phyloP scores from a whole-genome alignment of 1,140 invertebrate species.

The Batillaria attramentaria region DNA sequence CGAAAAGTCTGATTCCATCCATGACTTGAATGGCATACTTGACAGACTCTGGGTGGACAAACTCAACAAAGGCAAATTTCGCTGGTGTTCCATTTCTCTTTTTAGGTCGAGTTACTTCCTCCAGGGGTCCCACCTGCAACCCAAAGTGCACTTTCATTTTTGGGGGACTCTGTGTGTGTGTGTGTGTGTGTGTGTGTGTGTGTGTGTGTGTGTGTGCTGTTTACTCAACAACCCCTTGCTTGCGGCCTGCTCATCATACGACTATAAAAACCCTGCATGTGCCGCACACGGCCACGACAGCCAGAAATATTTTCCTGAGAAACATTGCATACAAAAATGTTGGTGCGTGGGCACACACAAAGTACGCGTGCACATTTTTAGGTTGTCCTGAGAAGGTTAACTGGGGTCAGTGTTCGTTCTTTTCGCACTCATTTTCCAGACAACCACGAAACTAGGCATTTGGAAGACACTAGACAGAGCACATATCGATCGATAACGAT shows the following conservation, averaged over 20 bases:
- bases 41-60: conserved; percentile 81
- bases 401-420: neutral
- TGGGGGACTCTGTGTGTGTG: too few relatives aligned
- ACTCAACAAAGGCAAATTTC: conserved; percentile 83
- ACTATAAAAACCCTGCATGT: neutral
- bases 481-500: too few relatives aligned
- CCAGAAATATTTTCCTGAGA: neutral
- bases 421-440: neutral
- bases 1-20: conserved; percentile 76
- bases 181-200: too few relatives aligned
- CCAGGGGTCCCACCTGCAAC: conserved; percentile 81
- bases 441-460: neutral
- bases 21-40: conserved; percentile 80
- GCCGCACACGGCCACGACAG: neutral
- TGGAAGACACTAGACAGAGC: neutral
- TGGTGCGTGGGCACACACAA: too few relatives aligned
- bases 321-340: too few relatives aligned
- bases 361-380: too few relatives aligned
- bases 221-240: conserved; percentile 48
- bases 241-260: neutral
- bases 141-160: too few relatives aligned
- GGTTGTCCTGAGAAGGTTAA: too few relatives aligned
- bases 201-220: too few relatives aligned
- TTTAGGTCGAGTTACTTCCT: conserved; percentile 81
- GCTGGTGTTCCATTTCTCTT: conserved; percentile 72